A percentile compares a stretch with the other conserved stretches of the same genome.
Evolutionary conservation across 2,888 invertebrate genomes (phyloP).

Genomic region (Synergus gifuensis): DNA sequence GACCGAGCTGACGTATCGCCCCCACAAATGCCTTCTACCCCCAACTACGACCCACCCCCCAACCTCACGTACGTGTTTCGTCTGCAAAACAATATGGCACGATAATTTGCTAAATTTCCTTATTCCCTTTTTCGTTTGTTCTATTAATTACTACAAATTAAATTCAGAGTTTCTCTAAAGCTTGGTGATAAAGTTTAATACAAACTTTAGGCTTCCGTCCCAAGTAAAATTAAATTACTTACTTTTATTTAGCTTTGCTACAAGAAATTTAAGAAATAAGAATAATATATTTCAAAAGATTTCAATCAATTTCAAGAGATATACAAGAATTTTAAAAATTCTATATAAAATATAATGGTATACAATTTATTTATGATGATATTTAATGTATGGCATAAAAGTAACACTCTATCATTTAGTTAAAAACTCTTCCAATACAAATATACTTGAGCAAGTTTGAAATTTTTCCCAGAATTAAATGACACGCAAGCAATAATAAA

Average conservation of each 20-base stretch:
- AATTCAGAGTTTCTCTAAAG: not conserved
- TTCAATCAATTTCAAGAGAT: no score
- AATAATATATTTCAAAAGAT: no score
- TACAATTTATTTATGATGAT: no score
- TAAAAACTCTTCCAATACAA: not conserved
- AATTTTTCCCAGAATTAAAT: not conserved
- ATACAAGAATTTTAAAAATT: no score
- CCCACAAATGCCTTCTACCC: constrained; percentile 34
- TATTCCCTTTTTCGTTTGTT: constrained; percentile 1
- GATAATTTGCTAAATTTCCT: not conserved
- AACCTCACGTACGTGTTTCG: constrained; percentile 32
- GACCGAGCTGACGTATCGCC: constrained; percentile 14
- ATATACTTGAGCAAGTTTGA: not conserved
- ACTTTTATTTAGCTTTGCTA: no score
- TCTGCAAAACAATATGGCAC: constrained; percentile 32
- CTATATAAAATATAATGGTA: no score
- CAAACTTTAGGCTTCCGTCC: not conserved
- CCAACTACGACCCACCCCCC: not conserved
- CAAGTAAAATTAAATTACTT: no score
- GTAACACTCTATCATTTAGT: not conserved
- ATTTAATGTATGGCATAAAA: no score
- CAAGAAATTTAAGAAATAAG: no score
- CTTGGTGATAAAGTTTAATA: not conserved
- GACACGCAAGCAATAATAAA: not conserved
- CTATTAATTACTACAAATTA: constrained; percentile 6